Percentiles rank a stretch among this genome's conserved stretches.
Evolutionary conservation across 2,888 invertebrate genomes (phyloP).

Genomic region (Cremastobaeus sp.): DNA sequence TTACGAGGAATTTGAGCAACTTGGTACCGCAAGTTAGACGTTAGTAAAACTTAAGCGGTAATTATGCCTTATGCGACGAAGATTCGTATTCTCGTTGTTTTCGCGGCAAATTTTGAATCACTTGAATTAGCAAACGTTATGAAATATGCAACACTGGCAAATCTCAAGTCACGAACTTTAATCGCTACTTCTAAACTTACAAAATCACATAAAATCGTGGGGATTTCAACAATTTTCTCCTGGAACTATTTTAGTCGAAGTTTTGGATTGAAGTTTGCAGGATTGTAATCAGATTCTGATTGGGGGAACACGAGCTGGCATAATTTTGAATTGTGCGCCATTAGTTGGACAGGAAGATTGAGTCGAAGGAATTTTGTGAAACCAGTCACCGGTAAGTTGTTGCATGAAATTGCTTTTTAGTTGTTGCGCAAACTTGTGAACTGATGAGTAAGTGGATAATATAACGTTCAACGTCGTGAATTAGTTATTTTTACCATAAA

Average conservation of each 20-base stretch:
- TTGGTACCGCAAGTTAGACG: conserved; percentile 48
- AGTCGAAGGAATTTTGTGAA: conserved; percentile 25
- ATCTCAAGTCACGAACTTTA: conserved; percentile 11
- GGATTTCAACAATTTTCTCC: no score
- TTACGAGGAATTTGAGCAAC: conserved; percentile 57
- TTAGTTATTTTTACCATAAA: conserved; percentile 47
- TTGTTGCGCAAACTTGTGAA: conserved; percentile 53
- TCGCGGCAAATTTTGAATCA: conserved; percentile 38
- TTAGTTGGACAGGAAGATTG: conserved; percentile 27
- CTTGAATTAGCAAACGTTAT: conserved; percentile 29
- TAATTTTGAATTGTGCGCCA: conserved; percentile 35
- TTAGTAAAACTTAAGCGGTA: conserved; percentile 54
- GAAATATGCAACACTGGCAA: background rate
- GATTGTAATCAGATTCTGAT: conserved; percentile 7
- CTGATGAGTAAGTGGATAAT: conserved; percentile 51
- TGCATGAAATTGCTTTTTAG: conserved; percentile 58
- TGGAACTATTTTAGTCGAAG: no score
- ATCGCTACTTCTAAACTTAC: conserved; percentile 6
- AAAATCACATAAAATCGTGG: background rate
- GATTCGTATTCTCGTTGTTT: conserved; percentile 29
- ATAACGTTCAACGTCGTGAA: conserved; percentile 34
- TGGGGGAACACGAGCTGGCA: conserved; percentile 18
- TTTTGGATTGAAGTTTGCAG: conserved; percentile 44
- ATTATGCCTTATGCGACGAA: conserved; percentile 46
- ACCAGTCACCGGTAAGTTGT: conserved; percentile 57